phyloP scores from a whole-genome alignment of 1,140 invertebrate species.

The Bombus affinis region DNA sequence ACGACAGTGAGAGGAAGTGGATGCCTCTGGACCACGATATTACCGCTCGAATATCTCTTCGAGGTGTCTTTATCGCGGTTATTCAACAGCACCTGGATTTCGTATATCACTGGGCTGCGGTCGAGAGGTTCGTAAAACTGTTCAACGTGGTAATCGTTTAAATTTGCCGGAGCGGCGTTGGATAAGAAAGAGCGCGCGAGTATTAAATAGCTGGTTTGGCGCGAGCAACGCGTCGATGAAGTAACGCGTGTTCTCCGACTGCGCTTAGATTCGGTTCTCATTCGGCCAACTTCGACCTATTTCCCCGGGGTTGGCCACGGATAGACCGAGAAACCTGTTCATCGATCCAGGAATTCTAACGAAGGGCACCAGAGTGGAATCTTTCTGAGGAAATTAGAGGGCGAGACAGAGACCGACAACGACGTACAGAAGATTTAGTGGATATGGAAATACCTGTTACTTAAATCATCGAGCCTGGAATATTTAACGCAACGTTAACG shows the following conservation, averaged over 20 bases:
- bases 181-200: not conserved
- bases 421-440: not conserved
- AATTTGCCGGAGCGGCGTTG: not conserved
- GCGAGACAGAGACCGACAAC: not conserved
- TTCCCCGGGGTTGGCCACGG: not conserved
- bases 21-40: not conserved
- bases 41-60: not conserved
- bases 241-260: not conserved
- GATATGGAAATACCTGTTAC: not conserved
- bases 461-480: not conserved
- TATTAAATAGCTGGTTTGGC: not conserved
- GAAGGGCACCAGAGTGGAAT: not conserved
- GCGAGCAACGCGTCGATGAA: not conserved
- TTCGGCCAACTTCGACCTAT: not conserved
- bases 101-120: fast-evolving
- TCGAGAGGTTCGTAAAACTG: not conserved
- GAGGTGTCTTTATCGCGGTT: constrained; percentile 4
- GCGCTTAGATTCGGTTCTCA: not conserved
- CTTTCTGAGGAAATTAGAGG: not conserved
- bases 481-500: not conserved
- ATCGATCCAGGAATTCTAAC: constrained; percentile 32
- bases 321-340: constrained; percentile 22
- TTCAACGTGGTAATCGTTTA: not conserved
- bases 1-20: constrained; percentile 41
- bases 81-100: not conserved